phyloP scores from a whole-genome alignment of 2,888 invertebrate genomes.

The Bugula neritina region DNA sequence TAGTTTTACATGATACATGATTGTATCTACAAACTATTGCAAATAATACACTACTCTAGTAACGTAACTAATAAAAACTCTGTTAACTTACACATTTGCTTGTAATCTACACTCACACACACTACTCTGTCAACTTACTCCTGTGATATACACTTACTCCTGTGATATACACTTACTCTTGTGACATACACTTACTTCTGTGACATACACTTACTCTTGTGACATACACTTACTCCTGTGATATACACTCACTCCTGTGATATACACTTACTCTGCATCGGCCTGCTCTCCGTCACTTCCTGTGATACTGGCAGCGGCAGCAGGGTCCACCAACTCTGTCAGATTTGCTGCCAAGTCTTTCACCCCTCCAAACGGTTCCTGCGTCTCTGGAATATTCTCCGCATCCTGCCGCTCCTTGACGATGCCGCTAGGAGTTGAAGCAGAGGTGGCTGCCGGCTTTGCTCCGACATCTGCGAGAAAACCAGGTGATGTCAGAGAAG shows the following conservation, averaged over 20 bases:
- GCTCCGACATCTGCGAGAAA: not conserved
- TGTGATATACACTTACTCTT: not conserved
- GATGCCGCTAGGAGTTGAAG: not conserved
- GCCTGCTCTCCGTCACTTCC: slow-evolving; percentile 5
- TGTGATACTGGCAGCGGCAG: slow-evolving; percentile 2
- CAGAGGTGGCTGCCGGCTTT: not conserved
- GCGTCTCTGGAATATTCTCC: not conserved
- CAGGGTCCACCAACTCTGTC: slow-evolving; percentile 20
- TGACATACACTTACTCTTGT: not conserved
- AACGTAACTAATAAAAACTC: too few species aligned
- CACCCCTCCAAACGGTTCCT: not conserved
- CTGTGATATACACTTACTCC: not conserved
- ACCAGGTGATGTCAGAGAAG: not conserved
- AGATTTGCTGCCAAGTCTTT: slow-evolving; percentile 1
- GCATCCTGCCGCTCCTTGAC: not conserved
- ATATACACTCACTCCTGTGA: not conserved
- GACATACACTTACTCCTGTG: not conserved
- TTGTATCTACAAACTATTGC: too few species aligned
- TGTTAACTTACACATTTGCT: not conserved
- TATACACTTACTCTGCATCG: slow-evolving; percentile 14
- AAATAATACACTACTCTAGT: too few species aligned
- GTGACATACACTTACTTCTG: not conserved
- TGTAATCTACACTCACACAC: not conserved
- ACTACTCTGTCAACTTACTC: not conserved
- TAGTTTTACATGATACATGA: too few species aligned